These are phyloP conservation scores for Eurytoma californica DNA, from an alignment of 2,888 invertebrate genomes.

Conservation along the genomic window DNA sequence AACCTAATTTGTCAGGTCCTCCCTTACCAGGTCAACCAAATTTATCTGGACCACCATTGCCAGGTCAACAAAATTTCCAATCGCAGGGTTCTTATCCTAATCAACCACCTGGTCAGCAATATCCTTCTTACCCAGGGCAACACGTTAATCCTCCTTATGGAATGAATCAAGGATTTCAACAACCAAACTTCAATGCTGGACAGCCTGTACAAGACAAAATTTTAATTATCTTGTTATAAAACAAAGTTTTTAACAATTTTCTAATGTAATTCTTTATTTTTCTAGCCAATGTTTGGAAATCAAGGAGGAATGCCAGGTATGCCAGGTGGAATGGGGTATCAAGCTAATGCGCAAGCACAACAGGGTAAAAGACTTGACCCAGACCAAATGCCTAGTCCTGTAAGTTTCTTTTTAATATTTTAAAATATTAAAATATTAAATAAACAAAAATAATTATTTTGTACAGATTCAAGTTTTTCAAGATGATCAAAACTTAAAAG, in stretches of 20 bases:
- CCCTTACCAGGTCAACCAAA: constrained; percentile 56
- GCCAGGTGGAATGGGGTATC: constrained; percentile 31
- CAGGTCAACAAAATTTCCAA: constrained; percentile 57
- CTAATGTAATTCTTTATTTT: constrained; percentile 15
- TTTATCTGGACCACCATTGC: constrained; percentile 39
- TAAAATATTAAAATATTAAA: neutral
- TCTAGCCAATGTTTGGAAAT: constrained; percentile 64
- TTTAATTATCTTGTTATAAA: constrained; percentile 9
- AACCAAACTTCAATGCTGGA: constrained; percentile 67
- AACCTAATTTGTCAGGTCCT: constrained; percentile 47
- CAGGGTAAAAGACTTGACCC: constrained; percentile 86
- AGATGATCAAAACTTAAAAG: constrained; percentile 90
- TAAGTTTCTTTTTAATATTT: constrained; percentile 75
- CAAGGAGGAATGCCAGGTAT: constrained; percentile 60
- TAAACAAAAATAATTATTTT: constrained; percentile 24
- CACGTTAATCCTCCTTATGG: constrained; percentile 57
- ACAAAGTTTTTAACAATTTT: neutral
- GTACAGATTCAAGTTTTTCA: constrained; percentile 91
- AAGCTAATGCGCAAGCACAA: constrained; percentile 67
- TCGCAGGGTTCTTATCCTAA: constrained; percentile 44
- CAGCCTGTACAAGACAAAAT: constrained; percentile 40
- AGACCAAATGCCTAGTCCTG: constrained; percentile 96
- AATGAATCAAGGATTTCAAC: constrained; percentile 59
- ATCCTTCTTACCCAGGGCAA: constrained; percentile 70
- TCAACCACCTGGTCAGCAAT: constrained; percentile 61